phyloP scores from a whole-genome alignment of 2,888 invertebrate genomes.

The Macaria notata region DNA sequence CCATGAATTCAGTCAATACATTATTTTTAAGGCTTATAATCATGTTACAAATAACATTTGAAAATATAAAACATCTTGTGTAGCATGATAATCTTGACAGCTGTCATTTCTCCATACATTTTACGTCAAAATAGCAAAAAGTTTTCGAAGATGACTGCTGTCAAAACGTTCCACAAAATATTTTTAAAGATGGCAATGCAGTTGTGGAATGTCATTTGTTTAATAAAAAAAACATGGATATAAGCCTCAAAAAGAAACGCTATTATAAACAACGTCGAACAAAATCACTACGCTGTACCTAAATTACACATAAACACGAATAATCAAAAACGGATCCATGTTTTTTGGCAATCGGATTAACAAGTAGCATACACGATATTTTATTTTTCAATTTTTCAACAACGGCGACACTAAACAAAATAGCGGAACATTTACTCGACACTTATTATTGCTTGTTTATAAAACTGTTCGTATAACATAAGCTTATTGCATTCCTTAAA shows the following conservation, averaged over 20 bases:
- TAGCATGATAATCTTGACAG: too few relatives aligned
- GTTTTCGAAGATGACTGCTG: too few relatives aligned
- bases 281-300: conserved; percentile 22
- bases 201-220: too few relatives aligned
- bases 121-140: too few relatives aligned
- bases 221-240: conserved; percentile 7
- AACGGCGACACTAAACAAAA: conserved; percentile 30
- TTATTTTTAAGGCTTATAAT: conserved; percentile 22
- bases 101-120: too few relatives aligned
- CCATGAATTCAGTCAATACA: conserved; percentile 32
- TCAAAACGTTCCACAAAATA: too few relatives aligned
- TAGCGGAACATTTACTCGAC: conserved; percentile 18
- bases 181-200: too few relatives aligned
- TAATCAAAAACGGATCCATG: conserved; percentile 30
- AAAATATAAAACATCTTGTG: background rate
- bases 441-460: conserved; percentile 29
- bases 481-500: conserved; percentile 51
- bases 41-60: conserved; percentile 5
- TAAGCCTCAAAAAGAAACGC: conserved; percentile 30
- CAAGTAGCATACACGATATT: conserved; percentile 26
- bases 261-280: conserved; percentile 17
- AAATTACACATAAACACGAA: conserved; percentile 13
- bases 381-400: conserved; percentile 12
- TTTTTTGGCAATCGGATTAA: conserved; percentile 31
- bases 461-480: conserved; percentile 6